Percentiles rank a stretch among this genome's conserved stretches.
Evolutionary conservation across 2,113 vertebrate genomes (phyloP).

Genomic region (Riparia riparia): DNA sequence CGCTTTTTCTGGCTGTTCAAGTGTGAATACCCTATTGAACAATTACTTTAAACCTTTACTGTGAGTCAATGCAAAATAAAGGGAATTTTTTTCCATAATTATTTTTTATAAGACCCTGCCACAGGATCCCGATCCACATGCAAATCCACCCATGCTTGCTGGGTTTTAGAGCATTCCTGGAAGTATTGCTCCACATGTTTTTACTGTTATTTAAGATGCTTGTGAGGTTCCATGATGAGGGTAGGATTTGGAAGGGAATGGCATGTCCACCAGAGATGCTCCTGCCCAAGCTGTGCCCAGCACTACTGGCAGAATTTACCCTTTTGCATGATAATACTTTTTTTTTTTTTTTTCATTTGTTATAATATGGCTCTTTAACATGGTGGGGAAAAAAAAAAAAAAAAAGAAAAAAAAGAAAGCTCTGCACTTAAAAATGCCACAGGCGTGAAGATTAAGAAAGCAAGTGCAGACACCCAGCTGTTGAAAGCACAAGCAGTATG

Average conservation of each 20-base stretch:
- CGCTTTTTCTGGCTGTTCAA: not conserved
- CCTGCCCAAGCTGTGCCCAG: not conserved
- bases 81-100: not conserved
- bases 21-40: not conserved
- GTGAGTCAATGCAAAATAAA: not conserved
- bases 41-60: not conserved
- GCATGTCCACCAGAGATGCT: not conserved
- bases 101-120: not conserved
- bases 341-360: not conserved
- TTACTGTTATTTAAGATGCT: not conserved
- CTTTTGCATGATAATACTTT: not conserved
- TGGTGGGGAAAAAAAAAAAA: not conserved
- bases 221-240: not conserved
- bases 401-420: not conserved
- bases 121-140: accelerated
- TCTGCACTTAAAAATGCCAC: constrained; percentile 18
- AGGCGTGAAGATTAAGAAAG: constrained; percentile 42
- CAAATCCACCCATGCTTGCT: not conserved
- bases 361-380: not conserved
- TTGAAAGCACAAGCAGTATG: constrained; percentile 28
- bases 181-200: not conserved
- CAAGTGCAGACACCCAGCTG: constrained; percentile 18
- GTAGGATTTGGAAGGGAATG: not conserved
- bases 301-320: not conserved
- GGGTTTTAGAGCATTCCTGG: not conserved